phyloP scores from a whole-genome alignment of 2,888 invertebrate genomes.

The Harpagoxenus sublaevis region DNA sequence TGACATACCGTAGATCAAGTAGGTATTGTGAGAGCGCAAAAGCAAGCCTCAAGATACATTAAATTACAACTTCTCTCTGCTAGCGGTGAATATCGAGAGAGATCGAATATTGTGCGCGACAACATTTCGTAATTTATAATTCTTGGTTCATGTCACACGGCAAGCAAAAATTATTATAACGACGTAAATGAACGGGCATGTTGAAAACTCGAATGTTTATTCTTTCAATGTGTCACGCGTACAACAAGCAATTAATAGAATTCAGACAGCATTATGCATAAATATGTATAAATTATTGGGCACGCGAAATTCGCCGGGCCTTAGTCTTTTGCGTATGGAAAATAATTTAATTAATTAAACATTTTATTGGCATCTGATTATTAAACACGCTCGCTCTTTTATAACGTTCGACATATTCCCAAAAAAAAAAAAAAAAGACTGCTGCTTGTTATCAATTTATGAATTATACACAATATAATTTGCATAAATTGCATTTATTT shows the following conservation, averaged over 20 bases:
- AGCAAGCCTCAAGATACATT: slow-evolving; percentile 43
- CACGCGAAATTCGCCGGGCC: slow-evolving; percentile 11
- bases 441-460: not conserved
- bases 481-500: not conserved
- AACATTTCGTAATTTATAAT: slow-evolving; percentile 44
- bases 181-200: slow-evolving; percentile 11
- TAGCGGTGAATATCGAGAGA: slow-evolving; percentile 32
- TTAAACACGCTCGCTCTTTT: slow-evolving; percentile 7
- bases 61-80: slow-evolving; percentile 27
- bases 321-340: slow-evolving; percentile 38
- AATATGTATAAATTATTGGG: slow-evolving; percentile 18
- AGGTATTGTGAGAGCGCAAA: slow-evolving; percentile 40
- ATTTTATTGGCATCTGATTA: slow-evolving; percentile 26
- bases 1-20: slow-evolving; percentile 38
- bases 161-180: slow-evolving; percentile 29
- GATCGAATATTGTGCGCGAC: not conserved
- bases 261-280: slow-evolving; percentile 12
- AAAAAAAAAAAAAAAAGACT: slow-evolving; percentile 11
- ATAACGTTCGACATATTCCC: not conserved
- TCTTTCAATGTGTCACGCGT: slow-evolving; percentile 13
- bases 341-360: slow-evolving; percentile 51
- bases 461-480: not conserved
- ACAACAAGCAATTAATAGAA: slow-evolving; percentile 42
- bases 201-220: slow-evolving; percentile 14
- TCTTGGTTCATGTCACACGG: slow-evolving; percentile 33